Percentiles rank a stretch among this genome's conserved stretches.
Evolutionary conservation across 2,888 invertebrate genomes (phyloP).

Genomic region (Cataglyphis livida): DNA sequence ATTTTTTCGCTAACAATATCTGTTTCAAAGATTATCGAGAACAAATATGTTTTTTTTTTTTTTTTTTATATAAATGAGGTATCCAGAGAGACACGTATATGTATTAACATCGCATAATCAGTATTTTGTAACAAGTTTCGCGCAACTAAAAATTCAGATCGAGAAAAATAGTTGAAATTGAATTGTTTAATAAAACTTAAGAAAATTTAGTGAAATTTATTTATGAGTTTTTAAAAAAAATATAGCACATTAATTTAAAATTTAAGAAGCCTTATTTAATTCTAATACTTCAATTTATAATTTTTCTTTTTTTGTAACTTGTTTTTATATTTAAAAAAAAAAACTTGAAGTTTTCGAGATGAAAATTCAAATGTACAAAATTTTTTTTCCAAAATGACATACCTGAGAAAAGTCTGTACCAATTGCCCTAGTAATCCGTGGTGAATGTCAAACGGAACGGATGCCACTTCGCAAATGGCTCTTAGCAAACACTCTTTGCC

Average conservation of each 20-base stretch:
- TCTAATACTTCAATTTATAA: neutral
- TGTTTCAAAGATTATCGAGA: slow-evolving; percentile 24
- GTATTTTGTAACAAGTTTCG: neutral
- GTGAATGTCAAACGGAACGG: slow-evolving; percentile 89
- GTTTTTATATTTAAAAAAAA: neutral
- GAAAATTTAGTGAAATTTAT: neutral
- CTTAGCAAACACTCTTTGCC: slow-evolving; percentile 90
- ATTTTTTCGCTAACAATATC: slow-evolving; percentile 18
- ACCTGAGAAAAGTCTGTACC: slow-evolving; percentile 91
- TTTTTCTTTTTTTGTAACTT: neutral
- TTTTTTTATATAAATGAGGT: neutral
- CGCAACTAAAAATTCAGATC: neutral
- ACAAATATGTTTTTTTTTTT: neutral
- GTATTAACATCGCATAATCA: neutral
- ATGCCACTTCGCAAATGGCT: slow-evolving; percentile 92
- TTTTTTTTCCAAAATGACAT: neutral
- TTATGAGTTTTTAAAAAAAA: neutral
- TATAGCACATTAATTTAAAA: neutral
- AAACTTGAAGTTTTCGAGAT: neutral
- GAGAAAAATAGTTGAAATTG: neutral
- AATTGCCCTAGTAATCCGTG: slow-evolving; percentile 92
- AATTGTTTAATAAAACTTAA: neutral
- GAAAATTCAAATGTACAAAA: neutral
- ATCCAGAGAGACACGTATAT: neutral
- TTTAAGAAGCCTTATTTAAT: neutral